Base-by-base conservation (phyloP, 1,140 invertebrate species). In the Anastatus disparis region DNA sequence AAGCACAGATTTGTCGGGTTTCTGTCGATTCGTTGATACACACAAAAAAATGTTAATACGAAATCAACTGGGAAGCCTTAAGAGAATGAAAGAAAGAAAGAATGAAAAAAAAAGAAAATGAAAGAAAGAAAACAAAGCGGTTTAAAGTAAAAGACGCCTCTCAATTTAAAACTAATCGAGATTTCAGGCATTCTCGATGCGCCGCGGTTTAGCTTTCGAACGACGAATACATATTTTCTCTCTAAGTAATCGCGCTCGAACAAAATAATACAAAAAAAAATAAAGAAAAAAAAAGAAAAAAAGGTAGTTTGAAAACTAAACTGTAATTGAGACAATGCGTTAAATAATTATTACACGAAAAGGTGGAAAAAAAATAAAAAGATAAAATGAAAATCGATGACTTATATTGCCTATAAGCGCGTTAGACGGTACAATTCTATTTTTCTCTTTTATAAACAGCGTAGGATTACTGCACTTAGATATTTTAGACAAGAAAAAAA, bases 401-500 rank as follows among this genome's bases (percentile, higher is more conserved):
- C 44, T 68, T 61, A 55, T 44, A 76, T 68, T 70, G 42, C 65
- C 44, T 58, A 55, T 62, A 53, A 66, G 46, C 55, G 70, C 38
- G 52, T 73, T 63, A 63, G 71, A 71, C 26, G 64, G 70, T 73
- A 75, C 63, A 75, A 74, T 79, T 79, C 66, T 79, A 77, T 75
- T 74, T 77, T 74, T 58, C 69, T 69, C 74, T 76, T 78, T 75
- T 76, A 75, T 66, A 71, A 67, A 74, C 55, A 72, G 50, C 72
- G 63, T 74, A 66, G 46, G 71, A 75, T 53, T 71, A 71, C 52
- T 72, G 69, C 63, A 74, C 70, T 56, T 77, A 75, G 63, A 66
- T 63, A 72, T 77, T 80, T 78, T 76, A 77, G 69, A 71, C n/a
- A 66, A n/a, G n/a, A n/a, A n/a, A n/a, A n/a, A n/a, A n/a, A n/a